phyloP scores from a whole-genome alignment of 1,140 invertebrate genomes.

The Lepidurus arcticus region DNA sequence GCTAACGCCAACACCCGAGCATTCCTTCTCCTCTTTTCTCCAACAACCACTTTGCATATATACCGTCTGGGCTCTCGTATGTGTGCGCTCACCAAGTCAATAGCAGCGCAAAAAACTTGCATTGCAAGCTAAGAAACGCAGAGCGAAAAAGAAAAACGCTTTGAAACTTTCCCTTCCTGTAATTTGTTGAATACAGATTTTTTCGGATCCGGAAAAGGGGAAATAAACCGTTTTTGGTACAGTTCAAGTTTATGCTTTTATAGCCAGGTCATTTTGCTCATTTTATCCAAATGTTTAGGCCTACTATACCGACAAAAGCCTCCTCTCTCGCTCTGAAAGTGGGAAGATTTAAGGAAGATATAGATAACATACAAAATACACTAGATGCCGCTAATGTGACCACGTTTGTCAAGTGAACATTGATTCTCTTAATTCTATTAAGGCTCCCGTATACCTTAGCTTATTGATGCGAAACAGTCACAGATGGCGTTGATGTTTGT shows the following conservation, averaged over 20 bases:
- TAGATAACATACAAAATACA: too few relatives aligned
- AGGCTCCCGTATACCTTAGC: too few relatives aligned
- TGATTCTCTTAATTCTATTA: too few relatives aligned
- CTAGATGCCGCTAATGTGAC: too few relatives aligned
- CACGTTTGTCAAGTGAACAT: too few relatives aligned
- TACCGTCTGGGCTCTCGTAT: not conserved
- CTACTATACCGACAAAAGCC: too few relatives aligned
- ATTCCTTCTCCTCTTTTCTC: constrained; percentile 4
- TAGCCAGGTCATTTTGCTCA: not conserved
- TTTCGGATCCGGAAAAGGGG: not conserved
- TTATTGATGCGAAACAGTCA: too few relatives aligned
- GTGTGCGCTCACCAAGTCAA: not conserved
- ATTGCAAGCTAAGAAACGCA: not conserved
- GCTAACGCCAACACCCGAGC: constrained; percentile 12
- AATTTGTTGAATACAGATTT: not conserved
- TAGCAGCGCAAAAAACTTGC: not conserved
- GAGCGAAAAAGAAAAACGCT: not conserved
- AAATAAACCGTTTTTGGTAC: too few relatives aligned
- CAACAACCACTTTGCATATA: constrained; percentile 9
- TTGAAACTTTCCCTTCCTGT: constrained; percentile 5
- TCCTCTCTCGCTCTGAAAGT: too few relatives aligned
- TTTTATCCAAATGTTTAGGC: too few relatives aligned
- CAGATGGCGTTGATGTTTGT: too few relatives aligned
- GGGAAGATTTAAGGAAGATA: too few relatives aligned
- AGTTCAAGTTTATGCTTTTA: not conserved